Base-by-base conservation (phyloP, 2,888 invertebrate species). In the Campoletis raptor region DNA sequence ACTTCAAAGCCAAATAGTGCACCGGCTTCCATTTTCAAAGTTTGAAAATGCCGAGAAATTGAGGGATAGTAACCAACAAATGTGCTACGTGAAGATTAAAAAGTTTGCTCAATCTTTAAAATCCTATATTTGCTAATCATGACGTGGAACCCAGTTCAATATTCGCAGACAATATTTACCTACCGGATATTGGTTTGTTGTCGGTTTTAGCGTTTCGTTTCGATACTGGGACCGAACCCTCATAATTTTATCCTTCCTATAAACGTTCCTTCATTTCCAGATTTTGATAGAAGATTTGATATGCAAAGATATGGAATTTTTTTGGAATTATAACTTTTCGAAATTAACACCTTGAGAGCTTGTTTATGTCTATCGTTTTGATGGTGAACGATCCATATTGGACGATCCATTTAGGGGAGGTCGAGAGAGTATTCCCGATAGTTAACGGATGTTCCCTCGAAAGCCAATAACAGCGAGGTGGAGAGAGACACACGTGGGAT, bases 391-490 rank as follows among this genome's bases (percentile, higher is more conserved):
- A 74, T 66, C 21, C 40, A 21, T 61, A n/a, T n/a, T 72, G 12
- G 66, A 74, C 64, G 12, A 74, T 66, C 21, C 40, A 21, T 61
- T 61, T 30, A 24, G 15, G 2, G 30, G 57, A 61, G 57, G 30
- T 82, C 69, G 42, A 69, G 82, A 21, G 76, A 61, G 52, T 61
- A 72, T 83, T 70, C 52, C 85, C 84, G 64, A 85, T 73, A 86
- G 80, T 82, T 72, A 76, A 81, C 79, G 82, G 83, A 88, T 86
- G 85, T 83, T 88, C 79, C 79, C 76, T 74, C 73, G 83, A 76
- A 73, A 80, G 81, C 86, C 86, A 88, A 88, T 85, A 81, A 83
- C 79, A 78, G 82, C 67, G 48, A 78, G 45, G 72, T 30, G 74
- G 64, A 37, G 45, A 40, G 69, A 45, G 76, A 48, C 37, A 81